A percentile compares a stretch with the other conserved stretches of the same genome.
phyloP scores from a whole-genome alignment of 1,140 invertebrate genomes.

The Papilio machaon region DNA sequence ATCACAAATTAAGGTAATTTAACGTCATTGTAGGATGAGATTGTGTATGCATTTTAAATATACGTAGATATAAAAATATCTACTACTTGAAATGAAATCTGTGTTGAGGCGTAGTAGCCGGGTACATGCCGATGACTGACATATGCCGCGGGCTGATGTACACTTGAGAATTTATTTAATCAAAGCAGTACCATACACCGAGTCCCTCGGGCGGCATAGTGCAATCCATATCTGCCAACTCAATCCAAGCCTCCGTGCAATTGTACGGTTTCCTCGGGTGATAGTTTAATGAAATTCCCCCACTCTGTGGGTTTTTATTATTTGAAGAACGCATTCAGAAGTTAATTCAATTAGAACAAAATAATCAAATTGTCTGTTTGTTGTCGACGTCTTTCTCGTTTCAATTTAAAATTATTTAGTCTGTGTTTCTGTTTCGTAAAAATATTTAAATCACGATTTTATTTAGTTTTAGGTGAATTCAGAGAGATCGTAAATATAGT shows the following conservation, averaged over 20 bases:
- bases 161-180: constrained; percentile 79
- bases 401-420: background rate
- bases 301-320: constrained; percentile 9
- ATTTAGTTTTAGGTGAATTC: constrained; percentile 28
- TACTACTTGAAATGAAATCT: background rate
- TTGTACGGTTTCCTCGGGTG: constrained; percentile 71
- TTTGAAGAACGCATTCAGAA: constrained; percentile 48
- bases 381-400: background rate
- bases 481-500: constrained; percentile 42
- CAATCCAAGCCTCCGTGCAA: constrained; percentile 73
- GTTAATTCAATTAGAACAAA: constrained; percentile 56
- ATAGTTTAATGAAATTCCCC: constrained; percentile 65
- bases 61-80: background rate
- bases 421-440: background rate
- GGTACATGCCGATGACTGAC: constrained; percentile 68
- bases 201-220: constrained; percentile 51
- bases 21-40: too few relatives aligned
- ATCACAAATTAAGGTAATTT: too few relatives aligned
- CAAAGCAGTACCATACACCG: constrained; percentile 60
- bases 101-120: constrained; percentile 46
- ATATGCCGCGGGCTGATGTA: constrained; percentile 69
- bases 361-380: background rate
- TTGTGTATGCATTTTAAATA: too few relatives aligned
- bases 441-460: constrained; percentile 23
- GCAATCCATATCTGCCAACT: constrained; percentile 72